Percentiles rank a stretch among this genome's conserved stretches.
Conservation (phyloP, 2,888 invertebrate species). For the Tipula helvola region DNA sequence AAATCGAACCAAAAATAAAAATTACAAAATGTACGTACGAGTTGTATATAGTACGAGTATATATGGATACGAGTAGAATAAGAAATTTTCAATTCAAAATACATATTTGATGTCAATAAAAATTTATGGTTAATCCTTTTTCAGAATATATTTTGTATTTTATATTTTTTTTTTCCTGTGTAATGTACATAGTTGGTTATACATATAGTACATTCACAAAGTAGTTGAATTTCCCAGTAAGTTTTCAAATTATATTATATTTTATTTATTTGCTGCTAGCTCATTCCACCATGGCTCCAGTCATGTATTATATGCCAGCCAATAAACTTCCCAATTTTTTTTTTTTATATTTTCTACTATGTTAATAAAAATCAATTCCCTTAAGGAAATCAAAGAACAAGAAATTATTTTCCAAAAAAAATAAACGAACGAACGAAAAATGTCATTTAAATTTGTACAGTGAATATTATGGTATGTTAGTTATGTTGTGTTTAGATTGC, state of each 20-base stretch:
- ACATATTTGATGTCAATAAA: background rate
- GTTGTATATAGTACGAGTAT: background rate
- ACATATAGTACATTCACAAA: background rate
- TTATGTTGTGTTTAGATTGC: background rate
- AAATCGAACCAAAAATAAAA: background rate
- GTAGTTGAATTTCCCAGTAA: background rate
- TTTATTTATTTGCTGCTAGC: background rate
- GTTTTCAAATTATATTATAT: background rate
- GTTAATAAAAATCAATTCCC: background rate
- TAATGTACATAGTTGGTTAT: background rate
- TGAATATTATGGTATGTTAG: background rate
- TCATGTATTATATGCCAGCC: background rate
- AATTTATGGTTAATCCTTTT: slow-evolving; percentile 4
- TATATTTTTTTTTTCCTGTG: background rate
- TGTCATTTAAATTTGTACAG: background rate
- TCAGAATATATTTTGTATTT: background rate
- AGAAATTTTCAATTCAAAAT: background rate
- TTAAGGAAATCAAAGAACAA: background rate
- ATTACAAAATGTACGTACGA: background rate
- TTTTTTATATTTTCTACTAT: background rate
- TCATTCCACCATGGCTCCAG: background rate
- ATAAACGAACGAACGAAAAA: background rate
- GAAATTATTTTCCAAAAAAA: background rate
- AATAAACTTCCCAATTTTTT: background rate
- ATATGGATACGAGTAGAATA: background rate